Evolutionary conservation across 2,888 invertebrate genomes (phyloP).

Genomic region (Netelia fuscicornis): DNA sequence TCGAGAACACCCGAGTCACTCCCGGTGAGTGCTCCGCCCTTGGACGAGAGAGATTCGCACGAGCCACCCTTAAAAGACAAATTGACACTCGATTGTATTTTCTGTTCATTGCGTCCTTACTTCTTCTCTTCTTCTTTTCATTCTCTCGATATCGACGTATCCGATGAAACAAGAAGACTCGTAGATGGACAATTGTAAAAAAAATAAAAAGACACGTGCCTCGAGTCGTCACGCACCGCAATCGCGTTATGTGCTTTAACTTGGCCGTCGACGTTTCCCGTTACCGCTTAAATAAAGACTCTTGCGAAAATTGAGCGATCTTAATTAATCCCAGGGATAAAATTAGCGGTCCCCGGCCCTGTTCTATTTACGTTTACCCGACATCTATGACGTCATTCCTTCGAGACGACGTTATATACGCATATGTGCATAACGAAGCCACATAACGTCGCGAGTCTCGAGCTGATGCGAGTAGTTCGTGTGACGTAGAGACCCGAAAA

Average conservation of each 20-base stretch:
- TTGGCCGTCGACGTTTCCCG: conserved; percentile 71
- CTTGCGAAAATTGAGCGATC: conserved; percentile 80
- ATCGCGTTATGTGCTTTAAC: conserved; percentile 42
- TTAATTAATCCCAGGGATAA: conserved; percentile 82
- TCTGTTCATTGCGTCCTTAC: background rate
- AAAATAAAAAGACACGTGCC: background rate
- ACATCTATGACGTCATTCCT: conserved; percentile 78
- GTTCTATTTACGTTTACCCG: conserved; percentile 79
- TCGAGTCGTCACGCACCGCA: conserved; percentile 13
- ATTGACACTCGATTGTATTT: conserved; percentile 38
- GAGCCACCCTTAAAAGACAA: conserved; percentile 89
- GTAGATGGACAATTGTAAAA: background rate
- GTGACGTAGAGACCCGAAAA: conserved; percentile 79
- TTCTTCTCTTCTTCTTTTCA: background rate
- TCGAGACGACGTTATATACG: conserved; percentile 29
- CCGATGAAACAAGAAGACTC: background rate
- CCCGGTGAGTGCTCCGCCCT: conserved; percentile 81
- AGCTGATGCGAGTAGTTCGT: conserved; percentile 67
- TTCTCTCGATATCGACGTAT: background rate
- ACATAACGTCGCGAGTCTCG: conserved; percentile 55
- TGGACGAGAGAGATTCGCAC: conserved; percentile 89
- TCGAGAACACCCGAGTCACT: conserved; percentile 82
- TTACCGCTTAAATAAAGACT: conserved; percentile 76
- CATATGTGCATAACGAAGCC: conserved; percentile 17
- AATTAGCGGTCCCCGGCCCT: conserved; percentile 80